Percentiles rank a stretch among this genome's conserved stretches.
Conservation (phyloP, 2,797 vertebrate species). For the Sebastolobus alascanus region DNA sequence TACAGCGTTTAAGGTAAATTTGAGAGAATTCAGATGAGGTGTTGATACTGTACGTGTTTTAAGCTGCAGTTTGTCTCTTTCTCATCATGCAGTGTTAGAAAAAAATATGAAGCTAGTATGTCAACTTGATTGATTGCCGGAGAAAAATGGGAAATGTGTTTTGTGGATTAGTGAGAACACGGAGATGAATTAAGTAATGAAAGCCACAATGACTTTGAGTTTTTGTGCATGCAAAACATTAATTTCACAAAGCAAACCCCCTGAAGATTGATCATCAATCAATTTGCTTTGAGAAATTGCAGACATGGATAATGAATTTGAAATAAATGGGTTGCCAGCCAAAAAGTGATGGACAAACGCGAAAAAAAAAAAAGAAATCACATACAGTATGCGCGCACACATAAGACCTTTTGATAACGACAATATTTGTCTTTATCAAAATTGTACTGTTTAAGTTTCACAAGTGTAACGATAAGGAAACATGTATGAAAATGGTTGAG, state of each 20-base stretch:
- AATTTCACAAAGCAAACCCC: constrained; percentile 69
- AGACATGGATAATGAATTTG: constrained; percentile 75
- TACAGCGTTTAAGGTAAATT: constrained; percentile 49
- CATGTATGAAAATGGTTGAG: constrained; percentile 42
- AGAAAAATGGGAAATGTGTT: constrained; percentile 72
- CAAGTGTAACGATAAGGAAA: constrained; percentile 16
- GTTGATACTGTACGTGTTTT: constrained; percentile 58
- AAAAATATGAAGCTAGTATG: constrained; percentile 61
- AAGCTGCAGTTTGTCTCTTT: constrained; percentile 69
- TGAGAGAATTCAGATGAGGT: constrained; percentile 54
- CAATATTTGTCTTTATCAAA: constrained; percentile 57
- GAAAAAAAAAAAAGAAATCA: constrained; percentile 22
- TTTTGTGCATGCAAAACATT: constrained; percentile 65
- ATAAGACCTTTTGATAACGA: constrained; percentile 54
- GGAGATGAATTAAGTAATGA: constrained; percentile 77
- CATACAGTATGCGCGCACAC: constrained; percentile 8
- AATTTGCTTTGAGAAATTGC: constrained; percentile 77
- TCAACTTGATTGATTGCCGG: constrained; percentile 78
- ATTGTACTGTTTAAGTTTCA: constrained; percentile 20
- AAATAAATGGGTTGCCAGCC: constrained; percentile 77
- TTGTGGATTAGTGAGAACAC: constrained; percentile 75
- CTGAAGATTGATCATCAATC: constrained; percentile 77
- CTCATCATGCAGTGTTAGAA: constrained; percentile 66
- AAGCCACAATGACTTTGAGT: constrained; percentile 60
- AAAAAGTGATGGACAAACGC: constrained; percentile 72